Evolutionary conservation across 2,888 invertebrate genomes (phyloP).

Genomic region (Acanthosoma haemorrhoidale): DNA sequence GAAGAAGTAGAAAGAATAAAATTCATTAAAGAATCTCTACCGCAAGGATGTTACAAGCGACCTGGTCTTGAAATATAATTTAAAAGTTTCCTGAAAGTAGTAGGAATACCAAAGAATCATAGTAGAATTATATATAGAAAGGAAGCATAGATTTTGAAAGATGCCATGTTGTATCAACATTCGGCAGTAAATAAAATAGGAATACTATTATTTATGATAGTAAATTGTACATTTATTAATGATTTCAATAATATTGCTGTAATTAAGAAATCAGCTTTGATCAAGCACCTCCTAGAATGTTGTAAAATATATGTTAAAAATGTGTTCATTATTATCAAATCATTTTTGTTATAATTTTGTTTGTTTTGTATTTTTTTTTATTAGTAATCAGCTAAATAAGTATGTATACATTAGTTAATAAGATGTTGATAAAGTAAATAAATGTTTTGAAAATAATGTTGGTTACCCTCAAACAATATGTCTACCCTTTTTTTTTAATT

Average conservation of each 20-base stretch:
- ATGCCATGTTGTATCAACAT: constrained; percentile 29
- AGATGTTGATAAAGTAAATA: constrained; percentile 7
- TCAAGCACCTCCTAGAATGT: background rate
- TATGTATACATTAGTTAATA: background rate
- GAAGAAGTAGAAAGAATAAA: constrained; percentile 77
- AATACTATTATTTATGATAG: background rate
- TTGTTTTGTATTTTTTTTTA: too few relatives aligned
- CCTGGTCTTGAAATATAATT: constrained; percentile 58
- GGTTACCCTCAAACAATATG: background rate
- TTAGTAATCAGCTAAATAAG: background rate
- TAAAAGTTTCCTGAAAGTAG: background rate
- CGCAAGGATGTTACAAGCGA: constrained; percentile 72
- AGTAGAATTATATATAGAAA: constrained; percentile 12
- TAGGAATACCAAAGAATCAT: constrained; percentile 14
- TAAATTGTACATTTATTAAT: constrained; percentile 1
- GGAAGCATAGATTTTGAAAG: background rate
- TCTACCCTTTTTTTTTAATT: constrained; percentile 23
- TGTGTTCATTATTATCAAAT: background rate
- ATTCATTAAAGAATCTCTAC: constrained; percentile 72
- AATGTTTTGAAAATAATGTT: background rate
- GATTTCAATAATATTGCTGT: background rate
- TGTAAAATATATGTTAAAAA: constrained; percentile 3
- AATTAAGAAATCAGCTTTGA: background rate
- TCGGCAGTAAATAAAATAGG: constrained; percentile 2
- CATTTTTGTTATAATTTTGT: background rate